phyloP scores from a whole-genome alignment of 2,113 vertebrate genomes.

The Miniopterus natalensis region DNA sequence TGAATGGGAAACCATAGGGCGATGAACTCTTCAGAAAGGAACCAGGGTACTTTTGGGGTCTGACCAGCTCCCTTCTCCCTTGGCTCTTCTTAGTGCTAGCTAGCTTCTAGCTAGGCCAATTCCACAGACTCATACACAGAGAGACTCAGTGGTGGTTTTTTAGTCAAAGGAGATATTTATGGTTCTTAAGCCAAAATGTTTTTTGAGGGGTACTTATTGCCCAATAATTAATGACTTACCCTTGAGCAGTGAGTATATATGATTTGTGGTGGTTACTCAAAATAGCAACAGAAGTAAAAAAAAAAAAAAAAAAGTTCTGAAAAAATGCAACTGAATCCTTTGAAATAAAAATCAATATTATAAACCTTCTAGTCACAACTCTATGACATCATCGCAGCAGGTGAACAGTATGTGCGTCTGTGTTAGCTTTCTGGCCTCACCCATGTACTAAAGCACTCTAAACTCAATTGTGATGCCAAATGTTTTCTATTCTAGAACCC shows the following conservation, averaged over 20 bases:
- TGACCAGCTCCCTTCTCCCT: background rate
- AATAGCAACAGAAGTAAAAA: background rate
- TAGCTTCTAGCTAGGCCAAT: background rate
- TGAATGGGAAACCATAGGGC: background rate
- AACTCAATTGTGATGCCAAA: background rate
- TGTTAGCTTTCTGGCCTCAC: background rate
- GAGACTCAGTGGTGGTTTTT: background rate
- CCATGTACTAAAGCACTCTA: background rate
- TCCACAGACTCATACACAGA: background rate
- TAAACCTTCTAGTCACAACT: background rate
- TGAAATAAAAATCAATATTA: background rate
- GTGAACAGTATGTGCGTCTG: background rate
- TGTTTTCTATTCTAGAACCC: background rate
- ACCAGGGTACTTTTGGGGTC: background rate
- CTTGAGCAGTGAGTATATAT: background rate
- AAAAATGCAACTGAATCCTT: background rate
- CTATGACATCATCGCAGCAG: background rate
- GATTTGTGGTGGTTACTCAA: background rate
- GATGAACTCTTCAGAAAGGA: background rate
- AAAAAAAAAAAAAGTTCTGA: background rate
- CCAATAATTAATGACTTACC: background rate
- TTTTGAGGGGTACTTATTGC: background rate
- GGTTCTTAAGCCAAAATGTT: slow-evolving; percentile 21
- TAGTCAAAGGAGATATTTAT: background rate
- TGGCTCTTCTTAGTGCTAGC: too few relatives aligned